Evolutionary conservation across 2,797 vertebrate species (phyloP), one percentile per base, ranked within the genome.

Genomic region (Eurystomus glaucurus): DNA sequence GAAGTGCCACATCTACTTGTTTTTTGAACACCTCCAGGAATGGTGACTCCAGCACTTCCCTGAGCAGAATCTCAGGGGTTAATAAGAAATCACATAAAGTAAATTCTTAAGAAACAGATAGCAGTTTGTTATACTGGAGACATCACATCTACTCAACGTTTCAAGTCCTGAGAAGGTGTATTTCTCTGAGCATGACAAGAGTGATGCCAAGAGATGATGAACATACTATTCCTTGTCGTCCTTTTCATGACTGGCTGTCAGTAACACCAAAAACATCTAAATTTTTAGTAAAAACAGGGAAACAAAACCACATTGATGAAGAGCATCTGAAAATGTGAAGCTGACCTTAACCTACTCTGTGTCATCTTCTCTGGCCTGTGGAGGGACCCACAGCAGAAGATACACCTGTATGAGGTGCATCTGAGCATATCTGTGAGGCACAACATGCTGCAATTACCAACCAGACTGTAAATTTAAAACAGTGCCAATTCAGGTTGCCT

Each of bases 1-100:
- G 37, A 37, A 37, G 37, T 37, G 37, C 37, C 37, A 37, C 37
- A 37, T 37, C 37, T 37, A 37, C 37, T 37, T 37, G 37, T 37
- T 10, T 37, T 37, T 37, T 37, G 37, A 37, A 37, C 37, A 37
- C 37, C 37, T 37, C 37, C 37, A 37, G 37, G 37, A 37, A 37
- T 37, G 37, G 37, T 37, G 37, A 37, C 37, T 37, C 37, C 37
- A 37, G 8, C 37, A 37, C 37, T 37, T 37, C 37, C 37, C 37
- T 37, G 37, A 9, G 37, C 37, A 37, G 37, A 37, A 37, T 37
- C 37, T 37, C 37, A 37, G 9, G 5, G 37, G 51, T 88, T 93
- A 84, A 68, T 84, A 94, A 54, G 51, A 94, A 90, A 81, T 75
- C 61, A 82, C 50, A 71, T 61, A 37, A 65, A 79, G 74, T 71